These are phyloP conservation scores for Acyrthosiphon pisum DNA, from an alignment of 1,140 invertebrate species.

Conservation along the genomic window DNA sequence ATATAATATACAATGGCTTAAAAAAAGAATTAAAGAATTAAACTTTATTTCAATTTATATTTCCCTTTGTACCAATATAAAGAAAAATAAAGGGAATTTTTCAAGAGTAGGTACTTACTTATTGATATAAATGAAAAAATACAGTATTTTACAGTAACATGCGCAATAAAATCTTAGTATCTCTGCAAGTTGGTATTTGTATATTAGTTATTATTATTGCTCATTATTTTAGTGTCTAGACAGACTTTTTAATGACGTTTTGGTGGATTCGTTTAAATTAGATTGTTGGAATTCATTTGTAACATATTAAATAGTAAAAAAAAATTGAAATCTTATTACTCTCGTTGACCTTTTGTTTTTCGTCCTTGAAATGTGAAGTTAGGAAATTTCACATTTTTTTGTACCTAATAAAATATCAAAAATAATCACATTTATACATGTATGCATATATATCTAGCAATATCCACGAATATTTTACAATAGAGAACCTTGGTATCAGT, in stretches of 20 bases:
- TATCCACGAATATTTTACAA: background rate
- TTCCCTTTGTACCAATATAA: background rate
- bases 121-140: conserved; percentile 6
- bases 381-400: background rate
- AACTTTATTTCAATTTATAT: background rate
- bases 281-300: background rate
- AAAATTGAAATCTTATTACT: background rate
- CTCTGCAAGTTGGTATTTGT: background rate
- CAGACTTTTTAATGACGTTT: background rate
- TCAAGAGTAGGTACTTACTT: background rate
- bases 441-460: background rate
- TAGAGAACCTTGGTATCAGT: background rate
- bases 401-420: background rate
- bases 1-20: background rate
- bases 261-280: background rate
- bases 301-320: background rate
- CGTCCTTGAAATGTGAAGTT: background rate
- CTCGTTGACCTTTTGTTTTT: background rate
- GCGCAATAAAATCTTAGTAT: background rate
- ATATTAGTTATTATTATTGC: background rate
- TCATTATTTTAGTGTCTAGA: background rate
- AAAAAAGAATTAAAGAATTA: background rate
- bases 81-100: background rate
- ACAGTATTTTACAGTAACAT: background rate
- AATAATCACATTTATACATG: background rate